A percentile compares a stretch with the other conserved stretches of the same genome.
These are phyloP conservation scores for Polydesmus complanatus DNA, from an alignment of 2,888 invertebrate genomes.

Conservation along the genomic window DNA sequence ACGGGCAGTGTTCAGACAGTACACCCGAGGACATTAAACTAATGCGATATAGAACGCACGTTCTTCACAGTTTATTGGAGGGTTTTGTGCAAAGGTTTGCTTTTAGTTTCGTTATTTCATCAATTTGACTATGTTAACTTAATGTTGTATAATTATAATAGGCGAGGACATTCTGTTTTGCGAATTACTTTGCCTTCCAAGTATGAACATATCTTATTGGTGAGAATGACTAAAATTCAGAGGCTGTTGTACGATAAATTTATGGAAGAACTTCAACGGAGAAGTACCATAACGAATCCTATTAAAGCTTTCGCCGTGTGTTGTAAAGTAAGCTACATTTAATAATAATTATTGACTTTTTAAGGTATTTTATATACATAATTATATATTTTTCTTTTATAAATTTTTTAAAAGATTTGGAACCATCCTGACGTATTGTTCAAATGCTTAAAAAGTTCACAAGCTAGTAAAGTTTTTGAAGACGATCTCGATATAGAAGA, in stretches of 20 bases:
- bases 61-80: slow-evolving; percentile 79
- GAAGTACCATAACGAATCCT: slow-evolving; percentile 48
- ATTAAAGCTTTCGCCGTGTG: slow-evolving; percentile 96
- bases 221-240: slow-evolving; percentile 81
- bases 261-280: slow-evolving; percentile 48
- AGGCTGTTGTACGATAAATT: slow-evolving; percentile 79
- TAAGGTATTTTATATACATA: neutral
- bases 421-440: slow-evolving; percentile 87
- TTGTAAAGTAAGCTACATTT: slow-evolving; percentile 55
- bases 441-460: slow-evolving; percentile 66
- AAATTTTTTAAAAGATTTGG: slow-evolving; percentile 52
- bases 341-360: neutral
- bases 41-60: slow-evolving; percentile 91
- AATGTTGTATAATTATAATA: slow-evolving; percentile 30
- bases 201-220: slow-evolving; percentile 81
- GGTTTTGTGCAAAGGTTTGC: slow-evolving; percentile 83
- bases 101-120: too few species aligned
- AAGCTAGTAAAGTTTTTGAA: slow-evolving; percentile 39
- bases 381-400: slow-evolving; percentile 15
- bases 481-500: slow-evolving; percentile 38
- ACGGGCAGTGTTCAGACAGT: slow-evolving; percentile 94
- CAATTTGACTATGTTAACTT: too few species aligned
- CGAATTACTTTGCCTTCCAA: slow-evolving; percentile 86
- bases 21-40: slow-evolving; percentile 84
- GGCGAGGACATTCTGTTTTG: slow-evolving; percentile 81